Evolutionary conservation across 2,888 invertebrate genomes (phyloP), one percentile per base, ranked within the genome.

Genomic region (Conomelus anceps): DNA sequence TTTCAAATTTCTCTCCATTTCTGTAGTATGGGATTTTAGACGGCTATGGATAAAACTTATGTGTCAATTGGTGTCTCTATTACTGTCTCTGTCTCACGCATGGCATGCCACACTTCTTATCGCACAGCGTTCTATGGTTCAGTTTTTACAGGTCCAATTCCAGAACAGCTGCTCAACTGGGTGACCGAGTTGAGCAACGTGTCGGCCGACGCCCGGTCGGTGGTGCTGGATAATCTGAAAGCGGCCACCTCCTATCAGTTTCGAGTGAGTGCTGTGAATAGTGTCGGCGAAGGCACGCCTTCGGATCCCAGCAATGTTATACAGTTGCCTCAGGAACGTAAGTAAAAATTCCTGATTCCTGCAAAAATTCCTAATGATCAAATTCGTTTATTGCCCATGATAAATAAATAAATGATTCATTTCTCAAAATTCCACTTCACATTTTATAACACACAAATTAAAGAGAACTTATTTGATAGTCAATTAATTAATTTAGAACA

Each of bases 171-270:
- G 85, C 94, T 97, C 89, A 98, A 97, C 93, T 98, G 98, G 98
- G 95, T 97, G 89, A 98, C 98, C 9, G 97, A 98, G 92, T 94
- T 97, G 89, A 96, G 96, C 92, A 98, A 98, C 92, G 97, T 98
- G 0, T 97, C 98, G 0, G 95, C 97, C 3, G 95, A 95, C 89
- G 96, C 96, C 91, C 95, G 97, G 87, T 97, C 96, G 96, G 95
- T 97, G 17, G 93, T 98, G 63, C 94, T 99, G 88, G 96, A 96
- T 85, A 97, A 97, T 92, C 94, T 99, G 87, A 98, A 98, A 93
- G 99, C 99, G 0, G 98, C 99, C 0, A 97, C 98, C 0, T 97
- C 97, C 0, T 99, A 99, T 93, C 98, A 99, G 93, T 99, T 99
- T 93, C 95, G 99, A 90, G 97, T 99, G n/a, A 97, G 97, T 91